phyloP scores from a whole-genome alignment of 2,113 vertebrate species.

The Rhynchomys soricoides region DNA sequence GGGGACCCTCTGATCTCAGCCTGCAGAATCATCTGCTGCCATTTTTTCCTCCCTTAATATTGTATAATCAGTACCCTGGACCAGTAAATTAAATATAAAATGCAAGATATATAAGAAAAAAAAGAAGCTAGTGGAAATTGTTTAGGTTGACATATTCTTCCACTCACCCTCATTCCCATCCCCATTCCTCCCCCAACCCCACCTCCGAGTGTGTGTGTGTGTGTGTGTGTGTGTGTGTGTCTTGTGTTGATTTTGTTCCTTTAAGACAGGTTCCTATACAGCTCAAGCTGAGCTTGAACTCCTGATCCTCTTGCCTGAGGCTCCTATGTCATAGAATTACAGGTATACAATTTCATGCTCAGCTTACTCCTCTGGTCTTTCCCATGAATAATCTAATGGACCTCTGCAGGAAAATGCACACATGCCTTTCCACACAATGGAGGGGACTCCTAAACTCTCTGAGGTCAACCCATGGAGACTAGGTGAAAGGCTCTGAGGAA shows the following conservation, averaged over 20 bases:
- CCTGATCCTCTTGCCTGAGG: background rate
- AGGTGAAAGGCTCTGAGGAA: conserved; percentile 37
- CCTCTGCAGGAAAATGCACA: background rate
- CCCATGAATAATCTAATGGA: background rate
- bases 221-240: background rate
- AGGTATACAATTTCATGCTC: background rate
- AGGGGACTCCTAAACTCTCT: conserved; percentile 21
- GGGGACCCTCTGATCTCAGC: conserved; percentile 1
- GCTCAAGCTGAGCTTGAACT: background rate
- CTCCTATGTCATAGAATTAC: background rate
- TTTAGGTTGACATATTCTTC: conserved; percentile 31
- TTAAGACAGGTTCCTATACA: background rate
- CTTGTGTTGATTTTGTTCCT: background rate
- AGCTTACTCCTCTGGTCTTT: background rate
- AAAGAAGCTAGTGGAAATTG: background rate
- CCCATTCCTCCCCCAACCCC: background rate
- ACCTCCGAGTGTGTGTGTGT: background rate
- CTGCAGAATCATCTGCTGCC: background rate
- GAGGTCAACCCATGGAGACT: background rate
- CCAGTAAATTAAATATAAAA: conserved; percentile 51
- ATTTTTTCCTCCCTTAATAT: background rate
- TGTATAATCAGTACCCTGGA: background rate
- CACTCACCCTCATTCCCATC: background rate
- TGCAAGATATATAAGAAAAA: background rate
- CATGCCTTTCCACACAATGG: background rate